Percentiles rank a stretch among this genome's conserved stretches.
These are phyloP conservation scores for Archegozetes longisetosus DNA, from an alignment of 1,140 invertebrate genomes.

Conservation along the genomic window DNA sequence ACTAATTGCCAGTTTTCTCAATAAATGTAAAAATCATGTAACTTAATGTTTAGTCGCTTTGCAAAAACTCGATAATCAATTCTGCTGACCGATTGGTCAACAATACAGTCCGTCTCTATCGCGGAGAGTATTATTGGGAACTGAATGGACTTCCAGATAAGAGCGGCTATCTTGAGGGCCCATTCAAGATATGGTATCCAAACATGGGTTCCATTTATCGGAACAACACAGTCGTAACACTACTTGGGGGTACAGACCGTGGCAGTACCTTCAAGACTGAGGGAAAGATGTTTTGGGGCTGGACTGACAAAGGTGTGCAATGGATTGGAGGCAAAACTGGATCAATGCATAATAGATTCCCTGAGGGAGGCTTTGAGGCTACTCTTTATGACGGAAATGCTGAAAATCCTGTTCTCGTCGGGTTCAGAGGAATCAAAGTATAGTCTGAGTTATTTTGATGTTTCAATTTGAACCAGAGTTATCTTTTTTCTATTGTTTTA, in stretches of 20 bases:
- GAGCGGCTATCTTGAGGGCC: background rate
- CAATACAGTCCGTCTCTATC: background rate
- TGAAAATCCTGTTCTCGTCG: background rate
- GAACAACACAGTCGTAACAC: background rate
- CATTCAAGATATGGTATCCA: background rate
- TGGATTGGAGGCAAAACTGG: too few species aligned
- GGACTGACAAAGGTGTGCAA: background rate
- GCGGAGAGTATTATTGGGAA: background rate
- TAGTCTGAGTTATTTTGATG: too few species aligned
- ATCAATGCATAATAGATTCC: background rate
- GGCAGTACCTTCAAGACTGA: background rate
- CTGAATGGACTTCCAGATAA: background rate
- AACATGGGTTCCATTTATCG: background rate
- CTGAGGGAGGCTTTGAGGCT: background rate
- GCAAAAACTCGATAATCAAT: background rate
- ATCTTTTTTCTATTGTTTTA: too few species aligned
- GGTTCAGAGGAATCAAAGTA: background rate
- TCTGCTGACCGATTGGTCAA: background rate
- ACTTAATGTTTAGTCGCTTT: too few species aligned
- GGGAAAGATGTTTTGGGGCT: background rate
- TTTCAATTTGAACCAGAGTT: too few species aligned
- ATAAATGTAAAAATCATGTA: too few species aligned
- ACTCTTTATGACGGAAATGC: background rate
- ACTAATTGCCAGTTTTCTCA: too few species aligned
- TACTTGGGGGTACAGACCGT: background rate